Conservation (phyloP, 2,888 invertebrate genomes). For the Hylaea fasciaria region DNA sequence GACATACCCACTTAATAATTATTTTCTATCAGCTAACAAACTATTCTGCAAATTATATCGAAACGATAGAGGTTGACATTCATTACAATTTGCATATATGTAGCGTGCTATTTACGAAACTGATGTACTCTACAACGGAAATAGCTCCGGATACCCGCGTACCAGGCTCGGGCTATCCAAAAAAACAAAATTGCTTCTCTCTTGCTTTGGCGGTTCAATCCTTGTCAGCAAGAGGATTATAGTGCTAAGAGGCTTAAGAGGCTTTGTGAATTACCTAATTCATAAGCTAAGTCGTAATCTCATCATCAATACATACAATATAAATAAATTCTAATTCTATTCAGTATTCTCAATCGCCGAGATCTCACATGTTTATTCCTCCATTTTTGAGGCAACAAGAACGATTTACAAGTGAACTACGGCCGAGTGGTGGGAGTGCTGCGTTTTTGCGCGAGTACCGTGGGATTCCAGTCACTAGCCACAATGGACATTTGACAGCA, state of each 20-base stretch:
- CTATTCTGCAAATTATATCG: too few relatives aligned
- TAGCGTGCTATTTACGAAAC: neutral
- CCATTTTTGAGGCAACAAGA: neutral
- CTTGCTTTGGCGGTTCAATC: neutral
- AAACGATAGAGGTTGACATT: neutral
- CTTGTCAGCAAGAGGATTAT: constrained; percentile 8
- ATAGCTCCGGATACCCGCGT: constrained; percentile 8
- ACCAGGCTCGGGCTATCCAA: constrained; percentile 3
- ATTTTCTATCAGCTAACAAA: too few relatives aligned
- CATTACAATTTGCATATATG: constrained; percentile 4
- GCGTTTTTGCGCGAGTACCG: constrained; percentile 3
- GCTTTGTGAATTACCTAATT: too few relatives aligned
- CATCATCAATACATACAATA: too few relatives aligned
- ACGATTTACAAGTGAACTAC: constrained; percentile 15
- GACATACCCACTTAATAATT: too few relatives aligned
- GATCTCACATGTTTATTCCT: too few relatives aligned
- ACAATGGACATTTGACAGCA: constrained; percentile 1
- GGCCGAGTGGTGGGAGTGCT: constrained; percentile 1
- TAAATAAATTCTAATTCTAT: too few relatives aligned
- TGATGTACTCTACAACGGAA: neutral
- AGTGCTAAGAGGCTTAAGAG: neutral
- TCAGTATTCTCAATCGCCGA: too few relatives aligned
- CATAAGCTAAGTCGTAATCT: too few relatives aligned
- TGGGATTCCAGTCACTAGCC: constrained; percentile 17
- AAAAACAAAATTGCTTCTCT: neutral